Evolutionary conservation across 2,113 vertebrate species (phyloP), one percentile per base, ranked within the genome.

Genomic region (Clarias batrachus): DNA sequence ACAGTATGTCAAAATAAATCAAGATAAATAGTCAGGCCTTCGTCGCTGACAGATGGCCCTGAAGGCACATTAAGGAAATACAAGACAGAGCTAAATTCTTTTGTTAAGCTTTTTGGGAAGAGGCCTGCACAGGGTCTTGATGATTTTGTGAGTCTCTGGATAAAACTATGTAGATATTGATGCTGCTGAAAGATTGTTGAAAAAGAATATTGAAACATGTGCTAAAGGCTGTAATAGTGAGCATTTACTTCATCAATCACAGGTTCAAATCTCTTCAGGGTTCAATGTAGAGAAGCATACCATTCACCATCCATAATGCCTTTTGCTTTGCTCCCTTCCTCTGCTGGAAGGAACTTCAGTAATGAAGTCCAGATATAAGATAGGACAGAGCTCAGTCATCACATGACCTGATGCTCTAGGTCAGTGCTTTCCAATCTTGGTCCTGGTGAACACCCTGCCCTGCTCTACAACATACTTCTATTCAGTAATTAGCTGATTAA

Each of bases 1-100:
- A 33, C 16, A 70, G 70, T 21, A 41, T 48, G 33, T 70, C 25
- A 71, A 68, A 71, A 68, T 71, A 70, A 83, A 83, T 83, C 30
- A 54, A 13, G n/a, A 52, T 30, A 25, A 54, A 56, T 2, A n/a
- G 48, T 27, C 27, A 73, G 54, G 25, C n/a, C 27, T 37, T 71
- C 33, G 62, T 57, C 2, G 11, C 70, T 73, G 56, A 73, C 54
- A 74, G 13, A 74, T 17, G 23, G 23, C 23, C 57, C 56, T 74
- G 23, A 74, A 84, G 37, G 56, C 30, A 60, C 25, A 74, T 41
- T n/a, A 60, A 16, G 25, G 66, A 60, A 37, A 60, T 60, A 59
- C 17, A 25, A 78, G n/a, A 27, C n/a, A 59, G 16, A 79, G 19
- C n/a, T 79, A 59, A 79, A 79, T 30, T 59, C 76, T 79, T 57